A percentile compares a stretch with the other conserved stretches of the same genome.
Conservation (phyloP, 2,888 invertebrate species). For the Rhogogaster chlorosoma region DNA sequence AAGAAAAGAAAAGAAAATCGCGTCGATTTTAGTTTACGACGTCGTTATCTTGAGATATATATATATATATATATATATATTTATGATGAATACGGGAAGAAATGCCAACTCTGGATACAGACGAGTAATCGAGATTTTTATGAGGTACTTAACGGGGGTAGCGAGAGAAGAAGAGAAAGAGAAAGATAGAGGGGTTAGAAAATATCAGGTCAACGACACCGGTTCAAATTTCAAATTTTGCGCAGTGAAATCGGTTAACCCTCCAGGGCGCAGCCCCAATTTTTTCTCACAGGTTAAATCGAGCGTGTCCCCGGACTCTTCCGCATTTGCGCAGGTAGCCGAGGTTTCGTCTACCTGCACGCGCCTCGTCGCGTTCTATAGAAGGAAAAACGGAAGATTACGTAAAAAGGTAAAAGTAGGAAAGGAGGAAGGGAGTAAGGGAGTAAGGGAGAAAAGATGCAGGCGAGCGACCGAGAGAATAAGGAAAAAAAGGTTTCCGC, state of each 20-base stretch:
- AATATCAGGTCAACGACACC: constrained; percentile 53
- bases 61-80: neutral
- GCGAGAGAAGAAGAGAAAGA: neutral
- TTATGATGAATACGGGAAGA: constrained; percentile 22
- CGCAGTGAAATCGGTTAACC: constrained; percentile 77
- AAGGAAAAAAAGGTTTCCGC: constrained; percentile 67
- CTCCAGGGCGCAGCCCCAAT: constrained; percentile 62
- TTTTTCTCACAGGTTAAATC: constrained; percentile 78
- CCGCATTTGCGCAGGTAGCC: constrained; percentile 56
- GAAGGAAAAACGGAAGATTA: constrained; percentile 63
- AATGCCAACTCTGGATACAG: neutral
- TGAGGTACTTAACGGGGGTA: constrained; percentile 73
- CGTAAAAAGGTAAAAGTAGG: constrained; percentile 58
- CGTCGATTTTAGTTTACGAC: constrained; percentile 8
- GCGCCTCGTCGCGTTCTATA: constrained; percentile 55
- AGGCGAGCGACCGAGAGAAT: constrained; percentile 7
- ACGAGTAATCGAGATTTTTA: constrained; percentile 67
- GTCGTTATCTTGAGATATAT: neutral
- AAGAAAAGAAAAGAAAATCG: constrained; percentile 54
- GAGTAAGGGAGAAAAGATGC: neutral
- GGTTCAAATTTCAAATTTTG: constrained; percentile 70
- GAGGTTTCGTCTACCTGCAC: constrained; percentile 62
- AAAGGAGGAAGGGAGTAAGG: constrained; percentile 56
- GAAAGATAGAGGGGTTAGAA: constrained; percentile 49
- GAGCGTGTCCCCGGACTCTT: constrained; percentile 69